Percentiles rank a stretch among this genome's conserved stretches.
These are phyloP conservation scores for Calonectris borealis DNA, from an alignment of 2,113 vertebrate species.

Conservation along the genomic window DNA sequence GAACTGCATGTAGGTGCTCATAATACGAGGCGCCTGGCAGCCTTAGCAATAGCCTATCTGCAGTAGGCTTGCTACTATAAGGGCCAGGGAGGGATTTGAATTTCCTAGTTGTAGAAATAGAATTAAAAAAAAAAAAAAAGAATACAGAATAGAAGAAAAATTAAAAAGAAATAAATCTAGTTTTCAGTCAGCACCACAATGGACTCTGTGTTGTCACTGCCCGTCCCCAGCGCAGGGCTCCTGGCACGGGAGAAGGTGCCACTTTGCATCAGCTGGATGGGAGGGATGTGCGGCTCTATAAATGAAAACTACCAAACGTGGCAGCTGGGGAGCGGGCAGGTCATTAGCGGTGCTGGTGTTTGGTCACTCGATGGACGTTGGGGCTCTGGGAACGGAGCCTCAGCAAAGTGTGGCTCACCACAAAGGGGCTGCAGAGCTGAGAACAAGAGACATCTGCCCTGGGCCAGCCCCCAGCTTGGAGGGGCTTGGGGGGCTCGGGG, in stretches of 20 bases:
- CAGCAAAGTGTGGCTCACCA: fast-evolving
- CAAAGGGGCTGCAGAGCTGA: background rate
- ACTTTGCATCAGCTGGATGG: background rate
- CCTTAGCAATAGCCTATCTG: background rate
- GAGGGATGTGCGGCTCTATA: fast-evolving
- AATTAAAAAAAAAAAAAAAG: background rate
- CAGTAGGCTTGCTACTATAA: fast-evolving
- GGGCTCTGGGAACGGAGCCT: background rate
- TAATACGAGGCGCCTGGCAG: background rate
- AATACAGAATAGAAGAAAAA: background rate
- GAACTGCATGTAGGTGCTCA: background rate
- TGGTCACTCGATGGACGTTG: fast-evolving
- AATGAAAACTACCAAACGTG: fast-evolving
- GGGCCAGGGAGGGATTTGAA: background rate
- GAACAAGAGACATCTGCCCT: background rate
- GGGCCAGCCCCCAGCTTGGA: background rate
- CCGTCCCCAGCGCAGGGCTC: background rate
- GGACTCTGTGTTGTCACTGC: background rate
- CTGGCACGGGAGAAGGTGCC: background rate
- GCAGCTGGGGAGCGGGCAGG: background rate
- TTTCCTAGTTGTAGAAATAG: background rate
- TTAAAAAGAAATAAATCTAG: background rate
- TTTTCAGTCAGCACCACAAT: background rate
- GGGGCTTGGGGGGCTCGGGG: background rate
- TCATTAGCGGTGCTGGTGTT: fast-evolving